Evolutionary conservation across 1,140 invertebrate genomes (phyloP).

Genomic region (Augochlora pura): DNA sequence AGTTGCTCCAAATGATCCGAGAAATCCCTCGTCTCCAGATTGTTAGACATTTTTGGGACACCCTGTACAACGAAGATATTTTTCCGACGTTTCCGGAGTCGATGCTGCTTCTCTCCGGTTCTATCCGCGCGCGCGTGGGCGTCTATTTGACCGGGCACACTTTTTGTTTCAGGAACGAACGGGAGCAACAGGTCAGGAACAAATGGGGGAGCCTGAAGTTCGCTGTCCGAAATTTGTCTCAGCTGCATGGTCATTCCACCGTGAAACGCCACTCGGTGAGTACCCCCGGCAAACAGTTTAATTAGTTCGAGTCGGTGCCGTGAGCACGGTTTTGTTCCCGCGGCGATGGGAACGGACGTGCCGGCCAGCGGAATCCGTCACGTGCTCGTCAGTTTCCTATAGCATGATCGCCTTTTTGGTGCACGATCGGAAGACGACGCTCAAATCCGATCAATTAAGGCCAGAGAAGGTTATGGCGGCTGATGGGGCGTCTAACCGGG

Average conservation of each 20-base stretch:
- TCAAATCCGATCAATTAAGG: constrained; percentile 11
- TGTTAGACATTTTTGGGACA: too few species aligned
- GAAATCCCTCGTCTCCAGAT: too few species aligned
- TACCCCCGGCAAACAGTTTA: constrained; percentile 20
- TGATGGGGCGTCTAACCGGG: too few species aligned
- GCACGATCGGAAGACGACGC: too few species aligned
- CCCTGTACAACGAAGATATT: too few species aligned
- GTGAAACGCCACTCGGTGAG: constrained; percentile 49
- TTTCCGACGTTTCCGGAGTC: too few species aligned
- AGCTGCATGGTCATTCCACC: constrained; percentile 53
- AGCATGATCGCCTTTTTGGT: too few species aligned
- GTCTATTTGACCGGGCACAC: constrained; percentile 4
- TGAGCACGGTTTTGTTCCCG: neutral
- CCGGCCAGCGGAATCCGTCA: too few species aligned
- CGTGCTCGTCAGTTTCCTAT: too few species aligned
- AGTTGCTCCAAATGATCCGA: too few species aligned
- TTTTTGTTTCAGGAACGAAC: constrained; percentile 60
- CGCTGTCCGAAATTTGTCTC: constrained; percentile 67
- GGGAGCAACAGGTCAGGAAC: constrained; percentile 70
- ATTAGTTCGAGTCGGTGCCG: neutral
- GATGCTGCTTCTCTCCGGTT: too few species aligned
- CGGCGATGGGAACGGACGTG: neutral
- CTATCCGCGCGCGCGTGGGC: neutral
- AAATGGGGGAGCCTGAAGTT: constrained; percentile 68
- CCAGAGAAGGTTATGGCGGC: too few species aligned